These are phyloP conservation scores for Anagrus nilaparvatae DNA, from an alignment of 1,140 invertebrate genomes.

Conservation along the genomic window DNA sequence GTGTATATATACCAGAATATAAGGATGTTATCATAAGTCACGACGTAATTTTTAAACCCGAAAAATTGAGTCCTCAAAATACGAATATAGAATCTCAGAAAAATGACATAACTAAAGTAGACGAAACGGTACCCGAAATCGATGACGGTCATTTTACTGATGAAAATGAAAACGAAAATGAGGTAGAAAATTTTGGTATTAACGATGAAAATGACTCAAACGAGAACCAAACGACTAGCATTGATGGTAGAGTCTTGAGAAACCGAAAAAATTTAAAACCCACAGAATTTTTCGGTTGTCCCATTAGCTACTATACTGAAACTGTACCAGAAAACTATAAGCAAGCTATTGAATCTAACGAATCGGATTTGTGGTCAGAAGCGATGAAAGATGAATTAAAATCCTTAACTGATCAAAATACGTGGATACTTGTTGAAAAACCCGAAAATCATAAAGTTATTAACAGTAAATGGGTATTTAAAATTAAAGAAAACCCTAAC, in stretches of 20 bases:
- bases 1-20: not conserved
- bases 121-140: not conserved
- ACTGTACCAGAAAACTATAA: not conserved
- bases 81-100: not conserved
- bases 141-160: not conserved
- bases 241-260: not conserved
- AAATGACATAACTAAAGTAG: no score
- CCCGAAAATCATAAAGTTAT: slow-evolving; percentile 26
- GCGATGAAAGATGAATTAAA: slow-evolving; percentile 7
- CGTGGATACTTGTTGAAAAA: slow-evolving; percentile 29
- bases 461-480: slow-evolving; percentile 31
- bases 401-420: slow-evolving; percentile 15
- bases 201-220: no score
- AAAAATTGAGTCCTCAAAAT: not conserved
- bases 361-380: not conserved
- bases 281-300: slow-evolving; percentile 2
- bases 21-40: not conserved
- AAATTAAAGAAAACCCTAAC: slow-evolving; percentile 23
- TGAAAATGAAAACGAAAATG: not conserved
- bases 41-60: not conserved
- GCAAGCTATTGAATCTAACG: slow-evolving; percentile 1
- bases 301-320: not conserved
- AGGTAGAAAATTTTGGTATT: not conserved
- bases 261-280: not conserved
- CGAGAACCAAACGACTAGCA: not conserved